Base-by-base conservation (phyloP, 2,113 vertebrate genomes). In the Solea senegalensis region DNA sequence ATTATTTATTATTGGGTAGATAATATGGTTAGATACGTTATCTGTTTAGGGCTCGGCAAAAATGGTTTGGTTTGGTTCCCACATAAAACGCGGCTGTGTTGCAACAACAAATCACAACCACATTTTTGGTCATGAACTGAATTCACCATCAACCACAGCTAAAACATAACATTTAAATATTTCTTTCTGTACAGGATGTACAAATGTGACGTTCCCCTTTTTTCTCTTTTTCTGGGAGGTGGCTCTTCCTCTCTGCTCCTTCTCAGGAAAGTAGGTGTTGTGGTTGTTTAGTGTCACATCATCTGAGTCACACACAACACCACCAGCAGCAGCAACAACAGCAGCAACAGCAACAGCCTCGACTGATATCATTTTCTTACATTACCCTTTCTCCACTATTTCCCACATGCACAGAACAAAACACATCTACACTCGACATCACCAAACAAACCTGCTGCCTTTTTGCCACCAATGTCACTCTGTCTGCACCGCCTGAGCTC, bases 351-450 rank as follows among this genome's bases (percentile, higher is more conserved):
- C 64, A 72, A 69, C 62, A 56, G 28, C 63, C 45, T 61, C 71
- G 60, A 43, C 40, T 51, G 46, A 62, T 72, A 53, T 66, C 71
- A 85, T 77, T 88, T 61, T 63, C 55, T 52, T 15, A 61, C 68
- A 28, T 64, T 76, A 21, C 60, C 57, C n/a, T 60, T 59, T 9
- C 48, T 50, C 59, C 59, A 14, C 41, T 55, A 49, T 8, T 52
- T 26, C 46, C 43, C 3, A 11, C 56, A 76, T 56, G 58, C 21
- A 21, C 21, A 21, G 21, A 78, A 73, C 40, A 3, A 84, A 84
- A 85, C 83, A 60, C 43, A 44, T 34, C 34, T 34, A 34, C 34
- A 34, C 34, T 34, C 34, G 3, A 34, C 34, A 34, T 34, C 34
- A 34, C 34, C 34, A 6, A 34, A 34, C 34, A 34, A 34, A 34